These are phyloP conservation scores for Tetanocera ferruginea DNA, from an alignment of 2,888 invertebrate genomes.

Conservation along the genomic window DNA sequence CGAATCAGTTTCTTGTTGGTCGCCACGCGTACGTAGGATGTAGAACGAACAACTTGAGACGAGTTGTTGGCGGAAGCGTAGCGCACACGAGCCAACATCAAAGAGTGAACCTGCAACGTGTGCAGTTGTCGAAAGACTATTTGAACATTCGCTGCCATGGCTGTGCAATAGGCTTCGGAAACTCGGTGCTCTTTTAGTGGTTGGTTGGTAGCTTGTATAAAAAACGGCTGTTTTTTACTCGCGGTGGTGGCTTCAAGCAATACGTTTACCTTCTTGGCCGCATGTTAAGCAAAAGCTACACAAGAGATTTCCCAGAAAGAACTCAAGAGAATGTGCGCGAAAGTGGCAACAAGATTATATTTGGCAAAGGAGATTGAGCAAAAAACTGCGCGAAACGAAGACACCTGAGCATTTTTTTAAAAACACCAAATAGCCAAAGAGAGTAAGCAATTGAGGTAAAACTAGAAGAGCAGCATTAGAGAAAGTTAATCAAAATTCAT, in stretches of 20 bases:
- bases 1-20: not conserved
- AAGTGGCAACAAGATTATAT: not conserved
- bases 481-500: not conserved
- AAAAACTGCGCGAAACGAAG: not conserved
- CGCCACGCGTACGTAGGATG: slow-evolving; percentile 27
- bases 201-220: not conserved
- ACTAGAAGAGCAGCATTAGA: not conserved
- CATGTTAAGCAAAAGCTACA: too few species aligned
- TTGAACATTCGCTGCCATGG: not conserved
- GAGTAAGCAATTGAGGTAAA: not conserved
- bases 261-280: not conserved
- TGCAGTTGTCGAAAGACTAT: slow-evolving; percentile 41
- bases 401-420: too few species aligned
- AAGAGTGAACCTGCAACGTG: slow-evolving; percentile 33
- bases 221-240: not conserved
- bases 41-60: not conserved
- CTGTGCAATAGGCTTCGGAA: not conserved
- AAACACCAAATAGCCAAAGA: not conserved
- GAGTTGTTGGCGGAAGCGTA: not conserved
- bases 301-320: not conserved
- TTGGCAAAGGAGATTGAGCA: not conserved
- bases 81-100: not conserved
- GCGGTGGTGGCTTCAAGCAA: not conserved
- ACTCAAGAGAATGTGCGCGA: not conserved
- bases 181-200: not conserved